Evolutionary conservation across 2,113 vertebrate species (phyloP), one percentile per base, ranked within the genome.

Genomic region (Apodemus sylvaticus): DNA sequence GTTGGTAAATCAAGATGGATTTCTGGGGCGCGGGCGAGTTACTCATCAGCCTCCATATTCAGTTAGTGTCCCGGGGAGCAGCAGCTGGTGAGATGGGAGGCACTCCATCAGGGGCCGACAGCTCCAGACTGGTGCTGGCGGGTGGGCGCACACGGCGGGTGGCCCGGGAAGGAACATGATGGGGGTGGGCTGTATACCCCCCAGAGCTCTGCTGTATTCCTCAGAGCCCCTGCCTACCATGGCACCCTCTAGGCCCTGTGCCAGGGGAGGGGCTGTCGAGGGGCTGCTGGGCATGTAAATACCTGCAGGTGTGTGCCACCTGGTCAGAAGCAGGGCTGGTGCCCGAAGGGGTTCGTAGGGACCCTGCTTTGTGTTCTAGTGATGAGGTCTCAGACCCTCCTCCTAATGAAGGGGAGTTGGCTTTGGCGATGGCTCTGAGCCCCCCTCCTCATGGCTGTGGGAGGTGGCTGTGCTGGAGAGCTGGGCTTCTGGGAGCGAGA

Each of bases 1-100:
- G 99, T 99, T 99, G 99, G 99, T 98, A 99, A 99, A 99, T 99
- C 99, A 99, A 99, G 99, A 99, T 99, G 99, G 99, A 99, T 99
- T 99, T 99, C 98, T 98, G 99, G 99, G 99, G 99, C 99, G 95
- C 98, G 98, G 98, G 98, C 97, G 98, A 98, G 98, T 98, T 96
- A 97, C 99, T 99, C 99, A 99, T 99, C 99, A 99, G 99, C 99
- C 99, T 99, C 99, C 98, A 98, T 97, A 98, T 99, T 98, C 99
- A 96, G 98, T 97, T 97, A 97, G 98, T 98, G 98, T 99, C 99
- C 99, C 94, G 99, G 99, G 99, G 99, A 99, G 99, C 98, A 98
- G 99, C 99, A 99, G 99, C 99, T 99, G 99, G 99, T 98, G 96
- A 99, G 99, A 99, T 99, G 99, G 99, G 99, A 99, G 99, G 99